Conservation (phyloP, 2,888 invertebrate species). For the Drosophila tripunctata region DNA sequence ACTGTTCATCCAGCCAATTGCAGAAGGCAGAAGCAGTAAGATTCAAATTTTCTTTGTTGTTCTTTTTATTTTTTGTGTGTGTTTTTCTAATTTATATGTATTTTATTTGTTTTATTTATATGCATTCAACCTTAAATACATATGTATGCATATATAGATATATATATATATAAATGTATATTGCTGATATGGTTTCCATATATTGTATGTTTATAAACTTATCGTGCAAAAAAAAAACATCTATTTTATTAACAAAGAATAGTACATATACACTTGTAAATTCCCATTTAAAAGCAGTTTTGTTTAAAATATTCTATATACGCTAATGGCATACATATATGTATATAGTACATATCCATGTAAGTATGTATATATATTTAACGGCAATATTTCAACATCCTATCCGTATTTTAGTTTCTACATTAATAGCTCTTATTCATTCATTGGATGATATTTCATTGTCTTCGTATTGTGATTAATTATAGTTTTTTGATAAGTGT, state of each 20-base stretch:
- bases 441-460: slow-evolving; percentile 77
- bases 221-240: slow-evolving; percentile 68
- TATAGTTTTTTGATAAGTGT: slow-evolving; percentile 23
- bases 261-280: slow-evolving; percentile 43
- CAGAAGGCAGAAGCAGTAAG: slow-evolving; percentile 31
- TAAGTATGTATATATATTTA: slow-evolving; percentile 34
- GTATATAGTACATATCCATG: slow-evolving; percentile 3
- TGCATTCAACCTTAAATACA: slow-evolving; percentile 39
- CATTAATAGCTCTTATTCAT: slow-evolving; percentile 67
- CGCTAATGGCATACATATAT: slow-evolving; percentile 21
- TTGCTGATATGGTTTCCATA: slow-evolving; percentile 43
- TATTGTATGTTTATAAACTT: slow-evolving; percentile 41
- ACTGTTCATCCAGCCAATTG: slow-evolving; percentile 63
- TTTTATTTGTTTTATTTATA: slow-evolving; percentile 29
- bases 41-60: slow-evolving; percentile 10
- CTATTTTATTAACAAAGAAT: slow-evolving; percentile 38
- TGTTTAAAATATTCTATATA: slow-evolving; percentile 30
- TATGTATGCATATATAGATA: slow-evolving; percentile 35
- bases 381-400: slow-evolving; percentile 54
- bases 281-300: slow-evolving; percentile 56
- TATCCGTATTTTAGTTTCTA: slow-evolving; percentile 44
- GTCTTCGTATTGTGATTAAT: slow-evolving; percentile 68
- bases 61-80: neutral
- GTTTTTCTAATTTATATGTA: slow-evolving; percentile 29
- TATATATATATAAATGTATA: slow-evolving; percentile 41